Percentiles rank a stretch among this genome's conserved stretches.
Conservation (phyloP, 2,888 invertebrate genomes). For the Polyploca ridens region DNA sequence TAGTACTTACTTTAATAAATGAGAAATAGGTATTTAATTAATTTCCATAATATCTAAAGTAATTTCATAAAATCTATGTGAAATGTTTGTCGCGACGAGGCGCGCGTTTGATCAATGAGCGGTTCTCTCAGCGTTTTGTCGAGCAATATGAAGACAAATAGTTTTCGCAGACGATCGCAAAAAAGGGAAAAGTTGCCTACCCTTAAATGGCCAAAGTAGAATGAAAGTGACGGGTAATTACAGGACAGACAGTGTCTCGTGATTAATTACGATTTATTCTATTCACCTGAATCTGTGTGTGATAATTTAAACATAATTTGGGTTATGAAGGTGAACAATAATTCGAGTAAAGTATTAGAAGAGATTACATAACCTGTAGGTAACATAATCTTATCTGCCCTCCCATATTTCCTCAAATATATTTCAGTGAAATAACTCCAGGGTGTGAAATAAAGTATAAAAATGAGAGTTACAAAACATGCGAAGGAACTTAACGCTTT, state of each 20-base stretch:
- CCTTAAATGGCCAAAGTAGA: conserved; percentile 19
- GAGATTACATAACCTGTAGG: not conserved
- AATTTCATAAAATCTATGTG: conserved; percentile 13
- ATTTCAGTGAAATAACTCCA: conserved; percentile 1
- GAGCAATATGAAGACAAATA: conserved; percentile 59
- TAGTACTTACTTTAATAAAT: too few species aligned
- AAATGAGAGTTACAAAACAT: not conserved
- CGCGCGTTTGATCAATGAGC: conserved; percentile 56
- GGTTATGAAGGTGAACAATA: not conserved
- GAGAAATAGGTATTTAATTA: not conserved
- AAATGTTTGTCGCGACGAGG: conserved; percentile 34
- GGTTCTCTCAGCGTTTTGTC: conserved; percentile 44
- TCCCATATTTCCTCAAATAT: not conserved
- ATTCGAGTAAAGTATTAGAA: not conserved
- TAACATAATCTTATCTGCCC: not conserved
- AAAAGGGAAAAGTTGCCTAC: conserved; percentile 28
- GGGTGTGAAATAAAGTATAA: not conserved
- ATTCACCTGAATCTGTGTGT: conserved; percentile 14
- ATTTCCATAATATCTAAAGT: conserved; percentile 2
- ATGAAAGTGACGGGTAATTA: conserved; percentile 14
- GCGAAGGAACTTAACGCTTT: conserved; percentile 3
- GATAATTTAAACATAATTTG: not conserved
- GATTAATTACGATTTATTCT: conserved; percentile 20
- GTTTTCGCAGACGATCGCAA: conserved; percentile 37
- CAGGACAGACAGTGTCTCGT: conserved; percentile 20